These are phyloP conservation scores for Sphenodon punctatus DNA, from an alignment of 2,797 vertebrate species.

Conservation along the genomic window DNA sequence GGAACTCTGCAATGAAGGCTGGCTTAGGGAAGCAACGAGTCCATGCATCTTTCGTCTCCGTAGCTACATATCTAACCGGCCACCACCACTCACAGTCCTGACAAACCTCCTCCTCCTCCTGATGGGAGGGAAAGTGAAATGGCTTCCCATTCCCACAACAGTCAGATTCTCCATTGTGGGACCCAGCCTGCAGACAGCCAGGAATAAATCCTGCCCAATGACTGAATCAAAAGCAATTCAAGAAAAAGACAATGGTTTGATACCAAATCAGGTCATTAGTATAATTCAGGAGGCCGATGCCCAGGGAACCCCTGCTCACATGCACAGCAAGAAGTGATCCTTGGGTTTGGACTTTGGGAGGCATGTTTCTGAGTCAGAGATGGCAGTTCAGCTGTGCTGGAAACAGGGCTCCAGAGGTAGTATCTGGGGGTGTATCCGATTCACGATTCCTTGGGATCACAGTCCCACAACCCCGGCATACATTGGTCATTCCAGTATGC, in stretches of 20 bases:
- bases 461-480: neutral
- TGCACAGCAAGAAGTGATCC: no score
- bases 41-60: neutral
- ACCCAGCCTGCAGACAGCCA: neutral
- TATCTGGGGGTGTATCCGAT: neutral
- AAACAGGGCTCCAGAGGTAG: neutral
- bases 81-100: no score
- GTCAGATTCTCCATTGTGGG: neutral
- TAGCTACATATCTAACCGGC: no score
- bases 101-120: no score
- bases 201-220: neutral
- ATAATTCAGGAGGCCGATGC: no score
- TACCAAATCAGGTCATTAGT: no score
- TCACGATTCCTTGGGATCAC: neutral
- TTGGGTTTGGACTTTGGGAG: neutral
- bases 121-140: neutral
- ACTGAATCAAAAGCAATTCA: no score
- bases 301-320: neutral
- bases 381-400: neutral
- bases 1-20: neutral
- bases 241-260: no score
- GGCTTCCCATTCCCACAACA: neutral
- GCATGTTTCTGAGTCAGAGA: neutral
- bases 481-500: neutral
- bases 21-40: neutral